These are phyloP conservation scores for Phacellophora camtschatica DNA, from an alignment of 30 jellyfish, hydroid and myxozoan genomes.

Conservation along the genomic window DNA sequence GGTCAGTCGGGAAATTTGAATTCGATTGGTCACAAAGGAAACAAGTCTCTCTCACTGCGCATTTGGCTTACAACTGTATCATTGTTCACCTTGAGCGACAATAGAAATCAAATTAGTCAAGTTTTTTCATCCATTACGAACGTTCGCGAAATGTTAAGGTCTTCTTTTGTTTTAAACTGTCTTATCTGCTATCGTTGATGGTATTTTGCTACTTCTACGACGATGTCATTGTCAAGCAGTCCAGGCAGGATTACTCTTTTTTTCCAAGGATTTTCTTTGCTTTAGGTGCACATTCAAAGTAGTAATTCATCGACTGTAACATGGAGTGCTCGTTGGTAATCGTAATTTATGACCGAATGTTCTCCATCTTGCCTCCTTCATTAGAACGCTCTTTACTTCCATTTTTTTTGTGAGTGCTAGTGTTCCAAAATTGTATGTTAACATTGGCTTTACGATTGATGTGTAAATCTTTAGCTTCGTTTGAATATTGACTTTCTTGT, in stretches of 20 bases:
- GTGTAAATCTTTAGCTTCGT: constrained; percentile 1
- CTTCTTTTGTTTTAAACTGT: too few species aligned
- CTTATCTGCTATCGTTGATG: neutral
- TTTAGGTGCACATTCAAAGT: neutral
- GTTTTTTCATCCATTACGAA: too few species aligned
- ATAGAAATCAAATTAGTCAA: neutral
- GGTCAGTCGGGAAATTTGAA: too few species aligned
- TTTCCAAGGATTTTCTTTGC: neutral
- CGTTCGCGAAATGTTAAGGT: too few species aligned
- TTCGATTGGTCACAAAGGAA: too few species aligned
- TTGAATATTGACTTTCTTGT: too few species aligned
- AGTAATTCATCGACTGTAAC: neutral
- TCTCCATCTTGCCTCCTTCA: neutral
- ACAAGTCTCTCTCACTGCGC: too few species aligned
- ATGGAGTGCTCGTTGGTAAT: neutral
- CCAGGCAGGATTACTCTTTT: neutral
- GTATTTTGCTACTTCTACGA: neutral
- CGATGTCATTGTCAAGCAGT: neutral
- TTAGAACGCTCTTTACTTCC: too few species aligned
- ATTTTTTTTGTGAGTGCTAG: constrained; percentile 30
- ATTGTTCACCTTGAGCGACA: neutral
- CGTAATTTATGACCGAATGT: neutral
- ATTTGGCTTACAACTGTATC: too few species aligned
- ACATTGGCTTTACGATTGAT: constrained; percentile 1
- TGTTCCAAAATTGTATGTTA: constrained; percentile 34